Base-by-base conservation (phyloP, 1,140 invertebrate genomes). In the Euglossa dilemma region DNA sequence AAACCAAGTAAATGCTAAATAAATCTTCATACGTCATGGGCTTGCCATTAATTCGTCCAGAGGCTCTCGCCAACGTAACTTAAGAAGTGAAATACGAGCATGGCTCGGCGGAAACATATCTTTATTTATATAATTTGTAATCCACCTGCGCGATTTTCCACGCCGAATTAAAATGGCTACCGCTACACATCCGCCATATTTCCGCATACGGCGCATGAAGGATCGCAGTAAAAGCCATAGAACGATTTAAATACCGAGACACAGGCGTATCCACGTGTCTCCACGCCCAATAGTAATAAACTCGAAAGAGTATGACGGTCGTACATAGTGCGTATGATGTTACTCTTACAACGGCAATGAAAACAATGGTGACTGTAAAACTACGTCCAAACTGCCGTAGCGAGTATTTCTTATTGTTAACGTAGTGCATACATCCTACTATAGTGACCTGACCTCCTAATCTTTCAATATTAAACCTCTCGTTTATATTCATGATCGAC, bases 221-320 rank as follows among this genome's bases (percentile, higher is more conserved):
- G 28, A 57, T 43, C 36, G 43, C 28, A n/a, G 36, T 36, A 36
- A 81, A 56, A 28, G 61, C 61, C 50, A 47, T 28, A 52, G 66
- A 63, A 52, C 59, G 72, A 75, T 76, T 76, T 76, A 71, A 78
- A 78, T 83, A 72, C 45, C 80, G 59, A 56, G 25, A 57, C 36
- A 59, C 16, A 20, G 43, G 25, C 52, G 73, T 47, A 52, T 54
- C 66, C 73, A 83, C 73, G 84, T 83, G 80, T 23, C 25, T 36
- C 50, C 80, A 50, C 20, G 52, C 45, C 67, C 57, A 28, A 67
- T 57, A 23, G 56, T 25, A 67, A 78, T 59, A 66, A 83, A 83
- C 52, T 45, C 52, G 54, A 54, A 83, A 72, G 28, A n/a, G 47
- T 54, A 71, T 45, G 61, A 59, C 50, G 25, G 54, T 67, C 25